Evolutionary conservation across 1,140 invertebrate species (phyloP), one percentile per base, ranked within the genome.

Genomic region (Neelides sp.): DNA sequence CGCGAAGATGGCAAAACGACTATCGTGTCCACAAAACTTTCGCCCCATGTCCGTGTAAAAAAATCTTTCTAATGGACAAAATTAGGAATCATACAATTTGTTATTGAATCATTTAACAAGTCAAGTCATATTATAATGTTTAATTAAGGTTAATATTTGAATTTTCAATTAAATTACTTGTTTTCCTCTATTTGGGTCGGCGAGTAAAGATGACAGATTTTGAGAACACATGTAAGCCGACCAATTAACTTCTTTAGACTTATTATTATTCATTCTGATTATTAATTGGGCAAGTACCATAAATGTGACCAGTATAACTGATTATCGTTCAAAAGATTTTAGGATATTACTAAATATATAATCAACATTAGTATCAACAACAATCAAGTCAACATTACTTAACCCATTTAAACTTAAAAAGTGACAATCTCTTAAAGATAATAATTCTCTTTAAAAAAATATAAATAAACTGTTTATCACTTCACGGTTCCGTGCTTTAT

Each of bases 31-130:
- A 93, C 76, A 70, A 97, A 97, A 50, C 77, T 76, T 63, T 95
- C 91, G 34, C 95, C 94, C 95, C 95, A 98, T 55, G 90, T 93
- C 68, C 90, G 91, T 1, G 92, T 95, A 63, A 98, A 92, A 62
- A 98, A 91, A 65, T 93, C 88, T 61, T 69, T 71, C 71, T 68
- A 49, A 15, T 4, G 51, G 32, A 28, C 10, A 51, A 43, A 26
- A 48, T 19, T 45, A 42, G 23, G 13, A 48, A 27, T 27, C 10
- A 55, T 30, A 2, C 50, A 23, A 35, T 20, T 10, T 20, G 8
- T 22, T 26, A 27, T 49, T 19, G 32, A 4, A 10, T 30, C 8
- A 15, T 7, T 12, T 24, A 23, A 20, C 27, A n/a, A 7, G 19
- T 20, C n/a, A 46, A 46, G 15, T 15, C n/a, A 20, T 39, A 37